phyloP scores from a whole-genome alignment of 2,113 vertebrate genomes.

The Lagenorhynchus albirostris region DNA sequence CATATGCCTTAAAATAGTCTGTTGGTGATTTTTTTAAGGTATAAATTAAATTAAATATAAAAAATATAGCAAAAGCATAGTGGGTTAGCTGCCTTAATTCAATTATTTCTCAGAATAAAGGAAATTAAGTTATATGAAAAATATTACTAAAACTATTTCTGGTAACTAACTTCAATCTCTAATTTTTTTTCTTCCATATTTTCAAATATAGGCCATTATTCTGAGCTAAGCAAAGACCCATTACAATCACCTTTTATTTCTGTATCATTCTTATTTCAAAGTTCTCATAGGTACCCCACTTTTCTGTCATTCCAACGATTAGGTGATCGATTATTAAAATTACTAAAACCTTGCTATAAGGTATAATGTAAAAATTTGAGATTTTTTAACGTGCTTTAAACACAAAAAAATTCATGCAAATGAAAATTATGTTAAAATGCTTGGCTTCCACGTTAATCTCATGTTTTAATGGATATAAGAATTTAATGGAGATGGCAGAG shows the following conservation, averaged over 20 bases:
- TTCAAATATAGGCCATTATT: neutral
- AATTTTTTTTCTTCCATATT: neutral
- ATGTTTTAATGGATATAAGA: slow-evolving; percentile 31
- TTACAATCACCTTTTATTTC: neutral
- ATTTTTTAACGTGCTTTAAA: neutral
- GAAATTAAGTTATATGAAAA: neutral
- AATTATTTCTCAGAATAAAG: neutral
- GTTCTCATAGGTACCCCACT: neutral
- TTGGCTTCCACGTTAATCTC: slow-evolving; percentile 10
- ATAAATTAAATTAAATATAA: neutral
- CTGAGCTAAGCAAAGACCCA: neutral
- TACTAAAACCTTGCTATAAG: neutral
- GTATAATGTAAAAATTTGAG: neutral
- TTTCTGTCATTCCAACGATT: neutral
- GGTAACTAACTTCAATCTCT: neutral
- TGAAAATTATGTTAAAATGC: slow-evolving; percentile 36
- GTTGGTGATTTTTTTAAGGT: neutral
- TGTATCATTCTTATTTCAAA: neutral
- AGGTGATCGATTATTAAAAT: slow-evolving; percentile 32
- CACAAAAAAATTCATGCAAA: neutral
- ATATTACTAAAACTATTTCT: neutral
- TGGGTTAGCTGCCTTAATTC: neutral
- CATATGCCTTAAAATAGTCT: neutral
- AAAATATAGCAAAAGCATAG: neutral
- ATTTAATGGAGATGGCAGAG: slow-evolving; percentile 48